A percentile compares a stretch with the other conserved stretches of the same genome.
These are phyloP conservation scores for Hephaestus fuliginosus DNA, from an alignment of 2,797 vertebrate genomes.

Conservation along the genomic window DNA sequence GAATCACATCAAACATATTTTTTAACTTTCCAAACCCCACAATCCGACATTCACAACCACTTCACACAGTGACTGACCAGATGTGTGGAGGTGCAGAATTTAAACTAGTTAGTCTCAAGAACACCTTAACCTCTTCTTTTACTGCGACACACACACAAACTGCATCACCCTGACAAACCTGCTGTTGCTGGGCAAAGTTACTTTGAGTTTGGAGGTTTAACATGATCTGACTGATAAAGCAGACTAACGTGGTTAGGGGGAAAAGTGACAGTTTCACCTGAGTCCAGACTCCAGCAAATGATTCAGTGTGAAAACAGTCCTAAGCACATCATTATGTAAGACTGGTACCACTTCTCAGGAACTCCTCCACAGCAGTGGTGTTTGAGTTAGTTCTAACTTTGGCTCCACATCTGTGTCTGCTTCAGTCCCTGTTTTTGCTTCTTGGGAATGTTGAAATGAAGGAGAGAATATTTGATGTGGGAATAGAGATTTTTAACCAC, in stretches of 20 bases:
- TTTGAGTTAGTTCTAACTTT: slow-evolving; percentile 9
- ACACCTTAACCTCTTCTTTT: too few species aligned
- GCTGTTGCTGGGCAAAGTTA: not conserved
- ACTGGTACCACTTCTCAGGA: not conserved
- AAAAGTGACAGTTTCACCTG: not conserved
- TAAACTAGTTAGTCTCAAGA: too few species aligned
- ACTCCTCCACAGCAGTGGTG: slow-evolving; percentile 4
- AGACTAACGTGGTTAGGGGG: not conserved
- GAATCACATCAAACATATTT: too few species aligned
- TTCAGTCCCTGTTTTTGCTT: slow-evolving; percentile 26
- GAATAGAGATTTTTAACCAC: not conserved
- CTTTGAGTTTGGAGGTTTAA: not conserved
- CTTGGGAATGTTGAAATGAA: not conserved
- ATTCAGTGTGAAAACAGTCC: slow-evolving; percentile 11
- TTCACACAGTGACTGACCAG: too few species aligned
- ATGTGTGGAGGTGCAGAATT: too few species aligned
- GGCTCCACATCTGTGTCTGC: slow-evolving; percentile 44
- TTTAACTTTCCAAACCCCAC: too few species aligned
- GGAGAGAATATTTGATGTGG: slow-evolving; percentile 28
- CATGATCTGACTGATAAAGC: not conserved
- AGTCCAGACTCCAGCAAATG: slow-evolving; percentile 6
- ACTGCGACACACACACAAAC: too few species aligned
- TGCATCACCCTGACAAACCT: not conserved
- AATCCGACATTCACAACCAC: too few species aligned
- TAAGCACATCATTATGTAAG: not conserved